Base-by-base conservation (phyloP, 2,888 invertebrate species). In the Resseliella maxima region DNA sequence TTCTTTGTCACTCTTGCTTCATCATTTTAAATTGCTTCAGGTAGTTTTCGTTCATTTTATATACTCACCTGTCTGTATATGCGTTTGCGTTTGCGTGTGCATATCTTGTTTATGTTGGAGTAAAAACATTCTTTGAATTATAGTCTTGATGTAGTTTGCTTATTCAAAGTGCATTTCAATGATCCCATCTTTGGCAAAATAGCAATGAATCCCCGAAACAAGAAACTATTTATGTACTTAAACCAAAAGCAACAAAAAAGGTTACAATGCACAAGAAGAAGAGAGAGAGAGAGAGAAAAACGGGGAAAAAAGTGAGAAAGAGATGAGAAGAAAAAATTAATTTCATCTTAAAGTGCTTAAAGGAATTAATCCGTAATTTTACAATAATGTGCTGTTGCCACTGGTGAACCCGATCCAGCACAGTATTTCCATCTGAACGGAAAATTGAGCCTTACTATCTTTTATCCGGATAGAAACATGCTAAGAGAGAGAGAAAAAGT, bases 161-260 rank as follows among this genome's bases (percentile, higher is more conserved):
- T 83, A 83, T 83, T 83, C 36, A 83, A 83, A 83, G 38, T 83
- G 41, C n/a, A 83, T 83, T 83, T 83, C 83, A 83, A 83, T 83
- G 72, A 72, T 72, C 12, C 24, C 59, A 59, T 24, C 31, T 31
- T 72, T 35, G 72, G 31, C 31, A n/a, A 72, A 31, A 72, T 31
- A 15, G 21, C 83, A 38, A n/a, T 24, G 38, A 83, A 83, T 38
- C 36, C n/a, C 38, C 12, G n/a, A 38, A 36, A 21, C 8, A 83
- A n/a, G 36, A 81, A 81, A 81, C 81, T 81, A 81, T 35, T 81
- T 81, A 81, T 18, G 38, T 83, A 5, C 83, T 83, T 83, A 24
- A 83, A 83, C 36, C 38, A 38, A 38, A 83, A 38, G 38, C 83
- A 83, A 83, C 83, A 83, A 36, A 83, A 24, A 83, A 83, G 36